Percentiles rank a stretch among this genome's conserved stretches.
phyloP scores from a whole-genome alignment of 2,888 invertebrate species.

The Meganola albula region DNA sequence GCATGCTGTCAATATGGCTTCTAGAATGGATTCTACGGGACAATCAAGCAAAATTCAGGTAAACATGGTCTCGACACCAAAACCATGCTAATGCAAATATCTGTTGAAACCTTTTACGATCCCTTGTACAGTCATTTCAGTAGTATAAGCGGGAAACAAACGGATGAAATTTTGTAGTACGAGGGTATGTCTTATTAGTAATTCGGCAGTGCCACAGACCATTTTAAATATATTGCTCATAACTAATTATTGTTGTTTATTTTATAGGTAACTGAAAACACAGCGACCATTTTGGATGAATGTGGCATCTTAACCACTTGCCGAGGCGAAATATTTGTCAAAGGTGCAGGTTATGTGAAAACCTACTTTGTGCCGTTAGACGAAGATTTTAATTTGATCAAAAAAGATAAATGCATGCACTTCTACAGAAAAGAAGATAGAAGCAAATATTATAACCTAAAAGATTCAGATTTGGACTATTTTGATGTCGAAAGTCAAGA shows the following conservation, averaged over 20 bases:
- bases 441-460: conserved; percentile 39
- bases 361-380: conserved; percentile 86
- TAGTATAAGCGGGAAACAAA: no score
- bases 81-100: no score
- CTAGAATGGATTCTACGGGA: conserved; percentile 96
- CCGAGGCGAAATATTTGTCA: conserved; percentile 84
- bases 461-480: conserved; percentile 35
- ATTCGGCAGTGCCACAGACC: no score
- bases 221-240: no score
- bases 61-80: no score
- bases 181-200: no score
- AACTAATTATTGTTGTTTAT: neutral
- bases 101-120: no score
- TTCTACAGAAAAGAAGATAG: conserved; percentile 46
- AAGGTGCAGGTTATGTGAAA: conserved; percentile 82
- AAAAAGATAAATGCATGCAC: conserved; percentile 47
- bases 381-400: conserved; percentile 74
- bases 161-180: no score
- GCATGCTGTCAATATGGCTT: conserved; percentile 97
- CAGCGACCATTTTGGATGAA: conserved; percentile 81
- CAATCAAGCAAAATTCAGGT: conserved; percentile 87
- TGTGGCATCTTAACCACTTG: conserved; percentile 83
- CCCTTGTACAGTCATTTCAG: no score
- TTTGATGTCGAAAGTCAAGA: conserved; percentile 10
- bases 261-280: conserved; percentile 82